Evolutionary conservation across 2,797 vertebrate genomes (phyloP).

Genomic region (Carcharodon carcharias): DNA sequence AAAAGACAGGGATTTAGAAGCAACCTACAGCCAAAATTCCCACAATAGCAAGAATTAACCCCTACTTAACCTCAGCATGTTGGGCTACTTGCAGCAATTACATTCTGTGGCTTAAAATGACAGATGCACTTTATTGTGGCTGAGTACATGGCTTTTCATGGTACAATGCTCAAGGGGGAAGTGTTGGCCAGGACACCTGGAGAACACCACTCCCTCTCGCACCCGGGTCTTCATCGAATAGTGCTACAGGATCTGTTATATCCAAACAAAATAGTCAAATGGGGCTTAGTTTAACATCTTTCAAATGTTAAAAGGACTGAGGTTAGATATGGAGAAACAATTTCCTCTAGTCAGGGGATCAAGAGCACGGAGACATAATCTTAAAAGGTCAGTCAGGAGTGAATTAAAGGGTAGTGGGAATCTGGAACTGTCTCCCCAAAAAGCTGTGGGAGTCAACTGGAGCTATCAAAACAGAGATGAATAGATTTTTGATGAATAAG

Average conservation of each 20-base stretch:
- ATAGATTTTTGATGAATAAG: not conserved
- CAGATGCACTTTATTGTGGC: not conserved
- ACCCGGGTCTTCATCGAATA: not conserved
- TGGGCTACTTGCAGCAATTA: not conserved
- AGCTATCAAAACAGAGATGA: not conserved
- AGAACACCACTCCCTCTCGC: not conserved
- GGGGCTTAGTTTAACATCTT: not conserved
- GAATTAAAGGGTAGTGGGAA: not conserved
- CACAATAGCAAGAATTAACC: not conserved
- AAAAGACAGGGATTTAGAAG: not conserved
- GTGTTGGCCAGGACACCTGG: not conserved
- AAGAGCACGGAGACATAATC: not conserved
- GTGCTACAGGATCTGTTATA: not conserved
- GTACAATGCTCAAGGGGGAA: not conserved
- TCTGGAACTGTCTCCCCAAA: not conserved
- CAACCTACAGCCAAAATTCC: not conserved
- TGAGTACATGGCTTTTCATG: not conserved
- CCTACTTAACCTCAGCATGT: not conserved
- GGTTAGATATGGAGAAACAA: not conserved
- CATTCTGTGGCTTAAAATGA: not conserved
- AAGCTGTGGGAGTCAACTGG: not conserved
- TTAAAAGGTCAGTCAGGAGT: not conserved
- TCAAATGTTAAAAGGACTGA: not conserved
- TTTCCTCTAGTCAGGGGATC: not conserved
- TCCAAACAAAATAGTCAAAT: not conserved